Conservation (phyloP, 1,140 invertebrate genomes). For the Euura saliciscinereae region DNA sequence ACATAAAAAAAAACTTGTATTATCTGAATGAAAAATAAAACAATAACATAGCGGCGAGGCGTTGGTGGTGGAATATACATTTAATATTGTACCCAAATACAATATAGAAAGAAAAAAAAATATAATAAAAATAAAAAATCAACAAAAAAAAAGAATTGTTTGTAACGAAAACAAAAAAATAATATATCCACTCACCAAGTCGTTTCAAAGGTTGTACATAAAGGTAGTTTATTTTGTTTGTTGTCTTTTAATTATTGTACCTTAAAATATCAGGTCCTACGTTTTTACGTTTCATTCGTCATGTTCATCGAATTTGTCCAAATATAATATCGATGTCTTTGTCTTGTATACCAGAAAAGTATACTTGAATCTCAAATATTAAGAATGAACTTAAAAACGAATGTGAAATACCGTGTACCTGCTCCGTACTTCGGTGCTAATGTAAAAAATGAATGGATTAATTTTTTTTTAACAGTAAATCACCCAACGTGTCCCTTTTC, state of each 20-base stretch:
- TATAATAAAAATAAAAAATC: slow-evolving; percentile 41
- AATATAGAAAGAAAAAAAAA: slow-evolving; percentile 46
- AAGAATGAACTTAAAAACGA: too few relatives aligned
- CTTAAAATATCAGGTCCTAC: slow-evolving; percentile 3
- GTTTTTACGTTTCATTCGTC: not conserved
- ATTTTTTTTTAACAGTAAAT: too few relatives aligned
- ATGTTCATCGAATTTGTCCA: not conserved
- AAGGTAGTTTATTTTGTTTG: not conserved
- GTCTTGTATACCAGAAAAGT: too few relatives aligned
- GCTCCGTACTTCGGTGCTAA: too few relatives aligned
- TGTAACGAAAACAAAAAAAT: not conserved
- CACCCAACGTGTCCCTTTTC: too few relatives aligned
- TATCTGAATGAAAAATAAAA: slow-evolving; percentile 9
- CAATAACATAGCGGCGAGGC: not conserved
- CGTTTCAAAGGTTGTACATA: slow-evolving; percentile 7
- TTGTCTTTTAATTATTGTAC: not conserved
- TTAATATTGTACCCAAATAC: slow-evolving; percentile 47
- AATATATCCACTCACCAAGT: not conserved
- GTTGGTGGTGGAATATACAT: slow-evolving; percentile 13
- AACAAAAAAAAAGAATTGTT: slow-evolving; percentile 36
- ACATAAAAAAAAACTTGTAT: slow-evolving; percentile 37
- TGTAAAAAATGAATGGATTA: too few relatives aligned
- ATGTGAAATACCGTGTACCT: too few relatives aligned
- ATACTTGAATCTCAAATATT: too few relatives aligned
- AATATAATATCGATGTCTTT: too few relatives aligned